Evolutionary conservation across 2,888 invertebrate genomes (phyloP), one percentile per base, ranked within the genome.

Genomic region (Stramonita haemastoma): DNA sequence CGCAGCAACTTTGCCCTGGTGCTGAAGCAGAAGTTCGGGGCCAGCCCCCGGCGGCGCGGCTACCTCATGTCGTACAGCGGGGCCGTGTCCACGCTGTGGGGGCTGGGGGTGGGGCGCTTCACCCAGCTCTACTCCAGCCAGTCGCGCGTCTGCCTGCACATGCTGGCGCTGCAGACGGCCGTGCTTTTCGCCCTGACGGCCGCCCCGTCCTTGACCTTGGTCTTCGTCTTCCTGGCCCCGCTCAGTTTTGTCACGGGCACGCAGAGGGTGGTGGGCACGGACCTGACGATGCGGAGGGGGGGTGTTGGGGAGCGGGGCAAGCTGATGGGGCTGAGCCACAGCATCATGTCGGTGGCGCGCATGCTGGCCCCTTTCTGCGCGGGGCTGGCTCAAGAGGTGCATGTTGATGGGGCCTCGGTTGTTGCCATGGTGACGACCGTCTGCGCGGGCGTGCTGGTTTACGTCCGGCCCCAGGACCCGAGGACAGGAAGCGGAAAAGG

Each of bases 281-380:
- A 94, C 22, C 87, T 96, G 79, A 94, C 95, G 1, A 92, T 96
- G 26, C 92, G 93, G 34, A 92, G 95, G 56, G 93, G 93, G 22
- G 90, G 90, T 13, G 92, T 93, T 8, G 90, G 93, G 22, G 94
- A 95, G 79, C 91, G 93, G 15, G 96, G 96, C 5, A 93, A 94
- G 15, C 92, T 96, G 86, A 93, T 96, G 89, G 96, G 96, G 8
- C 92, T 95, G n/a, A 94, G 95, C 85, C 95, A 95, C 89, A 96
- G 95, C 90, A 91, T 95, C 29, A 93, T 95, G 92, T 94, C 96
- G 0, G 90, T 96, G 36, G 94, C 95, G 0, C 93, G 96, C 34
- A 96, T 96, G 95, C 89, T 95, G 36, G 93, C 95, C 5, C 96
- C 96, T 11, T 89, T 95, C 66, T 77, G 95, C n/a, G 95, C 95